phyloP scores from a whole-genome alignment of 2,888 invertebrate species.

The Oscheius sp. region DNA sequence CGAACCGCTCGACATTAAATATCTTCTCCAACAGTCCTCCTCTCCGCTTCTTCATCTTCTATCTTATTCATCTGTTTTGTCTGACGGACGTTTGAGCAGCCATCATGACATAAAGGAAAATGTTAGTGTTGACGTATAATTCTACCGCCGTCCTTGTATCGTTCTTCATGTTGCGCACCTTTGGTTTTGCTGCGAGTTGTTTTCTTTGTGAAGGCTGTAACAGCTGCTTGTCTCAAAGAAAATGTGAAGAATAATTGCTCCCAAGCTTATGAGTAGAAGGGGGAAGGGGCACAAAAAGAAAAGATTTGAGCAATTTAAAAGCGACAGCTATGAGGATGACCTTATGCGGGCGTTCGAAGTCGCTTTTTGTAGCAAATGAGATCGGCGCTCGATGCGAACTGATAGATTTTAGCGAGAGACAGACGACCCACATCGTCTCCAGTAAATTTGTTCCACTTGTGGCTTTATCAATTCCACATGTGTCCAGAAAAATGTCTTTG shows the following conservation, averaged over 20 bases:
- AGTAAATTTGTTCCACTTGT: slow-evolving; percentile 25
- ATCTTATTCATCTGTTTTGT: slow-evolving; percentile 22
- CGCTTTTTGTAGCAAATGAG: slow-evolving; percentile 32
- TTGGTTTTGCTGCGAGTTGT: not conserved
- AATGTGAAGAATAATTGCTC: not conserved
- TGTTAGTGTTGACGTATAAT: not conserved
- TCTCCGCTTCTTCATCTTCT: not conserved
- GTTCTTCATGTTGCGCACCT: not conserved
- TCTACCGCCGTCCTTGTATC: too few relatives aligned
- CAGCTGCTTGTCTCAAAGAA: not conserved
- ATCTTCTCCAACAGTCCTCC: not conserved
- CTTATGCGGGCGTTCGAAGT: slow-evolving; percentile 25
- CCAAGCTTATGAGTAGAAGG: not conserved
- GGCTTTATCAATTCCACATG: slow-evolving; percentile 1
- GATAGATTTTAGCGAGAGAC: slow-evolving; percentile 26
- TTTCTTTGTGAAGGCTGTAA: slow-evolving; percentile 12
- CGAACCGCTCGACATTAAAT: not conserved
- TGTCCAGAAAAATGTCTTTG: too few relatives aligned
- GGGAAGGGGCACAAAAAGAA: not conserved
- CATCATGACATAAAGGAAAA: not conserved
- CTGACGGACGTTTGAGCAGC: too few relatives aligned
- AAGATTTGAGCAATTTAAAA: slow-evolving; percentile 15
- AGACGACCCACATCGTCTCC: slow-evolving; percentile 26
- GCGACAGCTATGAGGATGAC: slow-evolving; percentile 13
- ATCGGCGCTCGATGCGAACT: slow-evolving; percentile 32